Evolutionary conservation across 2,113 vertebrate species (phyloP).

Genomic region (Nasalis larvatus): DNA sequence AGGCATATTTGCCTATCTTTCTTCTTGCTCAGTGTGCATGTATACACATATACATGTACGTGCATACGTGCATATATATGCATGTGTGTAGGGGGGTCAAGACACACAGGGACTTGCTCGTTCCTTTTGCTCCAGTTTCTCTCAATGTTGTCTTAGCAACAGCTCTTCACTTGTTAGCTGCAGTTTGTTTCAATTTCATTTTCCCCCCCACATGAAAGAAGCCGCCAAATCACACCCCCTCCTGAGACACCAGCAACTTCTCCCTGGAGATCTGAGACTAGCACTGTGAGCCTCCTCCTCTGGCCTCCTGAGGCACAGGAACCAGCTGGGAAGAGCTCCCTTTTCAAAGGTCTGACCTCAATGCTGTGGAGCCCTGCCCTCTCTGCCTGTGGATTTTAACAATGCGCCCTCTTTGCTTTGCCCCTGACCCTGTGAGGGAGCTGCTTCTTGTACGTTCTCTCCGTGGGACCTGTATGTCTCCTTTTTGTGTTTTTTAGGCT

Average conservation of each 20-base stretch:
- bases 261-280: neutral
- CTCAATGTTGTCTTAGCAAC: neutral
- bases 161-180: neutral
- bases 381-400: neutral
- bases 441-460: neutral
- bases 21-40: neutral
- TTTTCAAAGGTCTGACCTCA: neutral
- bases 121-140: neutral
- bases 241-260: neutral
- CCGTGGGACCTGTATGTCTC: fast-evolving
- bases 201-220: neutral
- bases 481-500: neutral
- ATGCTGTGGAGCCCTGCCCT: neutral
- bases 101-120: neutral
- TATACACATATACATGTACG: too few relatives aligned
- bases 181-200: neutral
- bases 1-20: neutral
- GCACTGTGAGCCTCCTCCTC: fast-evolving
- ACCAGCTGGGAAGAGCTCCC: neutral
- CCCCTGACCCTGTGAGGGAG: neutral
- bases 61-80: fast-evolving
- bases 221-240: neutral
- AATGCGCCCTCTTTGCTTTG: neutral
- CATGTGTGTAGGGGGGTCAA: too few relatives aligned
- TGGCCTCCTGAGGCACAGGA: neutral